Evolutionary conservation across 2,113 vertebrate genomes (phyloP).

Genomic region (Oreotragus oreotragus): DNA sequence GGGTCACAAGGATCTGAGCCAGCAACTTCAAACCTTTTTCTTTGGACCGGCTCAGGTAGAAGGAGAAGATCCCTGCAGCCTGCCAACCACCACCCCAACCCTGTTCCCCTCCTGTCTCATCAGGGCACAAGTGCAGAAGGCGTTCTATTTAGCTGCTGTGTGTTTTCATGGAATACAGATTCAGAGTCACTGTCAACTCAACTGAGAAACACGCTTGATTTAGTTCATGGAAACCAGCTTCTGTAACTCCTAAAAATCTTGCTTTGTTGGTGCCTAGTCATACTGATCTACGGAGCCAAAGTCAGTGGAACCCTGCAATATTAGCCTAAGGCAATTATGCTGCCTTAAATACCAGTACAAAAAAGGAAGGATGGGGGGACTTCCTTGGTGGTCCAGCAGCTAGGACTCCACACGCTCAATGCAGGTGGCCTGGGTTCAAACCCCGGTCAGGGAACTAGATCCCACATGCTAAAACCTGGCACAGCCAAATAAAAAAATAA

Average conservation of each 20-base stretch:
- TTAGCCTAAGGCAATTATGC: neutral
- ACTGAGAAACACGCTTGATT: neutral
- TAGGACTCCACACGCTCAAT: neutral
- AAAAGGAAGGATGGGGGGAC: neutral
- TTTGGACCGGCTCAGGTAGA: neutral
- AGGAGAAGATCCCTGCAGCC: neutral
- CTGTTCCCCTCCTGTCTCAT: neutral
- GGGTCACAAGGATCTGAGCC: neutral
- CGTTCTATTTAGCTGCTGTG: rapidly evolving
- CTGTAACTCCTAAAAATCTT: neutral
- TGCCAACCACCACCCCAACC: neutral
- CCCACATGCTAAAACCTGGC: neutral
- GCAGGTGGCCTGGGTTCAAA: neutral
- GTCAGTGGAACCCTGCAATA: neutral
- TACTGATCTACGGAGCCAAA: neutral
- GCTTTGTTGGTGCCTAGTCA: neutral
- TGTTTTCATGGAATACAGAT: neutral
- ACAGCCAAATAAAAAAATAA: neutral
- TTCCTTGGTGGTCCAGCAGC: neutral
- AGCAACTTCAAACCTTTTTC: neutral
- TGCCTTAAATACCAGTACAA: neutral
- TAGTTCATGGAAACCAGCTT: neutral
- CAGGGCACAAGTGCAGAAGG: neutral
- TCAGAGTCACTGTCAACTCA: neutral
- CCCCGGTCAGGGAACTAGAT: neutral